Conservation (phyloP, 2,888 invertebrate species). For the Tinea semifulvella region DNA sequence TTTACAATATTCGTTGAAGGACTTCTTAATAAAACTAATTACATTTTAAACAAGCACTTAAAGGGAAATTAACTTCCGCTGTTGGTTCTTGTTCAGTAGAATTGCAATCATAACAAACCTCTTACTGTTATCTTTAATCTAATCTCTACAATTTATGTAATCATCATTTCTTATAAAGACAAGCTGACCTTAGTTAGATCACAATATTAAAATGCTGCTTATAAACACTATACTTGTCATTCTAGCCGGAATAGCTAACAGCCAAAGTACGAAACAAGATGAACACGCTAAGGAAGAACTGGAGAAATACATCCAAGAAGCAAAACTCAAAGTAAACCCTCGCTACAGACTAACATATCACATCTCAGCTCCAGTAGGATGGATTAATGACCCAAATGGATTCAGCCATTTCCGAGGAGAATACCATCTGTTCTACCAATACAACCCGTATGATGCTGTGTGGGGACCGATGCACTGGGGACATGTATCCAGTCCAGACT, state of each 20-base stretch:
- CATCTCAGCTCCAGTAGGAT: constrained; percentile 51
- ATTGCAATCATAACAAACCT: not conserved
- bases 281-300: constrained; percentile 27
- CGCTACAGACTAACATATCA: constrained; percentile 48
- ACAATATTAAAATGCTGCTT: too few relatives aligned
- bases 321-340: constrained; percentile 37
- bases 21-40: too few relatives aligned
- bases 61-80: not conserved
- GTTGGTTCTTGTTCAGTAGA: not conserved
- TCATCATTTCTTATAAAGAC: too few relatives aligned
- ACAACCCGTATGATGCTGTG: constrained; percentile 49
- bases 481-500: constrained; percentile 49
- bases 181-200: too few relatives aligned
- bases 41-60: not conserved
- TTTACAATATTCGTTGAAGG: too few relatives aligned
- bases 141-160: not conserved
- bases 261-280: constrained; percentile 1
- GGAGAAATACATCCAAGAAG: constrained; percentile 41
- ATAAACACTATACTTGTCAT: too few relatives aligned
- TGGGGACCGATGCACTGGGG: constrained; percentile 68
- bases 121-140: not conserved
- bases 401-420: constrained; percentile 56
- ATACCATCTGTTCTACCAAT: constrained; percentile 64
- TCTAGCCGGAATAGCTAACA: not conserved
- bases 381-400: constrained; percentile 69